phyloP scores from a whole-genome alignment of 2,113 vertebrate species.

The Enhydra lutris region DNA sequence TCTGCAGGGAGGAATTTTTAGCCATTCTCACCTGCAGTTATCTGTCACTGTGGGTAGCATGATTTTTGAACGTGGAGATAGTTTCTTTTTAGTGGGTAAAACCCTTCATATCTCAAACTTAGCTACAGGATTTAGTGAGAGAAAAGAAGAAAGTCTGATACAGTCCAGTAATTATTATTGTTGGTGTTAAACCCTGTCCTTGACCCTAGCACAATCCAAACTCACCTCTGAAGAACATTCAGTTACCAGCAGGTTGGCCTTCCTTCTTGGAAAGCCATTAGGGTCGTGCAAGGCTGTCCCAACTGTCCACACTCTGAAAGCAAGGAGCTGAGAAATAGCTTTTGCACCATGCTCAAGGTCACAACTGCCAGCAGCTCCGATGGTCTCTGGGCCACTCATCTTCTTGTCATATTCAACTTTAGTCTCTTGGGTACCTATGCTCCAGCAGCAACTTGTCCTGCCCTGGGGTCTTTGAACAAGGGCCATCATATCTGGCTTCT shows the following conservation, averaged over 20 bases:
- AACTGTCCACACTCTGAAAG: not conserved
- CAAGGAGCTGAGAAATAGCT: not conserved
- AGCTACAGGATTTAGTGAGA: not conserved
- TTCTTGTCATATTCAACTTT: not conserved
- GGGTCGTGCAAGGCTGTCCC: not conserved
- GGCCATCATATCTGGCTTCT: not conserved
- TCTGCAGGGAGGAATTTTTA: conserved; percentile 51
- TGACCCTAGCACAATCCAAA: not conserved
- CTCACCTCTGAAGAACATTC: not conserved
- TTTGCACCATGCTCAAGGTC: not conserved
- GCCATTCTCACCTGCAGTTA: conserved; percentile 21
- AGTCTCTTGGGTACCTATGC: not conserved
- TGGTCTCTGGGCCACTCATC: not conserved
- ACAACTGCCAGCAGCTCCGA: not conserved
- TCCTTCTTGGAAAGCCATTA: not conserved
- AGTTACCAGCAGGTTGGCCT: not conserved
- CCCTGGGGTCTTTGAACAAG: not conserved
- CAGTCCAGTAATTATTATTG: not conserved
- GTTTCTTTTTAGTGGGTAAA: conserved; percentile 18
- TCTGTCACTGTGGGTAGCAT: not conserved
- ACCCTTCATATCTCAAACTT: not conserved
- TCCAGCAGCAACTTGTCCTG: not conserved
- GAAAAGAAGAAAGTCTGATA: not conserved
- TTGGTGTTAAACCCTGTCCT: not conserved
- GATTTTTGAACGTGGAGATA: not conserved